A percentile compares a stretch with the other conserved stretches of the same genome.
Conservation (phyloP, 2,113 vertebrate genomes). For the Neolamprologus hecqui region DNA sequence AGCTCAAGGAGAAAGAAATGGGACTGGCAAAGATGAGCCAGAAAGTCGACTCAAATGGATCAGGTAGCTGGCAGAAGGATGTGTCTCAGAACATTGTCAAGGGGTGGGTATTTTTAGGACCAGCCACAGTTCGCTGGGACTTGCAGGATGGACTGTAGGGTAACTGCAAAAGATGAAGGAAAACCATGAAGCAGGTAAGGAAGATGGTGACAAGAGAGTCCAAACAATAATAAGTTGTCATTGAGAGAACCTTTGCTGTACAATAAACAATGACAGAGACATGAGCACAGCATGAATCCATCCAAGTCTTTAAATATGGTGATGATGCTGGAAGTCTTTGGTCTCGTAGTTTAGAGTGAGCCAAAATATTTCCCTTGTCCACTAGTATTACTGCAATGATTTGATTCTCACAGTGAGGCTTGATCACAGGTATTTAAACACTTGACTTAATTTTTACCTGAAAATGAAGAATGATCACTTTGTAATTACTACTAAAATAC, state of each 20-base stretch:
- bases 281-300: slow-evolving; percentile 21
- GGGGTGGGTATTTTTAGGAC: slow-evolving; percentile 67
- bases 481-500: background rate
- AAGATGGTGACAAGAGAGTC: background rate
- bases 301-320: slow-evolving; percentile 23
- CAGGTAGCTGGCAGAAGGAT: slow-evolving; percentile 56
- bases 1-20: slow-evolving; percentile 56
- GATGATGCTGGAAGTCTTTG: slow-evolving; percentile 17
- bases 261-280: slow-evolving; percentile 50
- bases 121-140: slow-evolving; percentile 52
- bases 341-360: background rate
- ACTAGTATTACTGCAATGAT: background rate
- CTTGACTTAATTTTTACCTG: background rate
- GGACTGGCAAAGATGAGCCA: slow-evolving; percentile 46
- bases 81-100: slow-evolving; percentile 40
- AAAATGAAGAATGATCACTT: background rate
- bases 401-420: background rate
- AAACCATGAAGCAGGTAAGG: background rate
- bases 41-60: slow-evolving; percentile 56
- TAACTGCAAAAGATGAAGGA: slow-evolving; percentile 33
- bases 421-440: background rate
- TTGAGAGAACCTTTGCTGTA: slow-evolving; percentile 64
- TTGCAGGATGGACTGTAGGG: slow-evolving; percentile 57
- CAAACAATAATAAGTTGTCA: slow-evolving; percentile 56
- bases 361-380: background rate